A percentile compares a stretch with the other conserved stretches of the same genome.
phyloP scores from a whole-genome alignment of 1,140 invertebrate genomes.

The Drosophila sechellia region DNA sequence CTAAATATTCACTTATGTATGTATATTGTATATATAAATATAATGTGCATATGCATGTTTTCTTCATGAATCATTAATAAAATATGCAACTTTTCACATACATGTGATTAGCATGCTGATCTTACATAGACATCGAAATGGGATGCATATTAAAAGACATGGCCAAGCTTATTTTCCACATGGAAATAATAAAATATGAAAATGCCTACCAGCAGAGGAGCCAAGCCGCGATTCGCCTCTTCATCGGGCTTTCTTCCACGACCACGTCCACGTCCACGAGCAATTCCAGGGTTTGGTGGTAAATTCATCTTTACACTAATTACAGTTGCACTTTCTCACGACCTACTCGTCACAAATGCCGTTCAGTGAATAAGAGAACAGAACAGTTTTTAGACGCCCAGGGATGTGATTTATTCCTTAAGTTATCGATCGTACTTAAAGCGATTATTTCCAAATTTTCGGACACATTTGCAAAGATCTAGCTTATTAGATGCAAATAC shows the following conservation, averaged over 20 bases:
- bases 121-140: too few relatives aligned
- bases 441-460: not conserved
- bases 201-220: constrained; percentile 23
- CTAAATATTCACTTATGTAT: too few relatives aligned
- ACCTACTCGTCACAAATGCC: not conserved
- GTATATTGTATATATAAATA: too few relatives aligned
- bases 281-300: constrained; percentile 12
- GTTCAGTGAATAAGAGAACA: not conserved
- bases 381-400: not conserved
- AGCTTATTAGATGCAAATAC: not conserved
- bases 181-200: not conserved
- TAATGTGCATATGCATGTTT: too few relatives aligned
- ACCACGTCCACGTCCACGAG: constrained; percentile 48
- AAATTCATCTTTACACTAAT: too few relatives aligned
- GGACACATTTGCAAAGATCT: constrained; percentile 1
- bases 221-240: constrained; percentile 1
- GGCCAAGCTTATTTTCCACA: too few relatives aligned
- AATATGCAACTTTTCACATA: too few relatives aligned
- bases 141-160: too few relatives aligned
- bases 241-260: constrained; percentile 33
- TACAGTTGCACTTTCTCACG: too few relatives aligned
- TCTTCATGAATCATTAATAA: too few relatives aligned
- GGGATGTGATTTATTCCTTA: not conserved
- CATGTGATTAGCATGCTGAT: too few relatives aligned
- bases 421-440: not conserved